Evolutionary conservation across 2,888 invertebrate species (phyloP).

Genomic region (Brachycybe producta): DNA sequence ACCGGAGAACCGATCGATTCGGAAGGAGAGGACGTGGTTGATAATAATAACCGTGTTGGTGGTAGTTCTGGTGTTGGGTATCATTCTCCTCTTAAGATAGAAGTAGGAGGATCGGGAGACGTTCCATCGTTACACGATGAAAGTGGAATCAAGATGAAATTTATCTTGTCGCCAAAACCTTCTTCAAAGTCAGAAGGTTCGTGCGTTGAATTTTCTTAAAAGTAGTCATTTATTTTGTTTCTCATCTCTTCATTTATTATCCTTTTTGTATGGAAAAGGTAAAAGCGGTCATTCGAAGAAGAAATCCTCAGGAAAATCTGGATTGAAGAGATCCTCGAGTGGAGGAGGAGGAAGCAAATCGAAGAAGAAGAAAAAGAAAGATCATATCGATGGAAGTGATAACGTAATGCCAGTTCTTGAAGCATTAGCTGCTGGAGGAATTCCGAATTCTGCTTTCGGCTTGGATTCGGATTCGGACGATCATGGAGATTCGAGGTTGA

Average conservation of each 20-base stretch:
- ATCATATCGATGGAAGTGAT: no score
- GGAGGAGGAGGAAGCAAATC: neutral
- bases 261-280: no score
- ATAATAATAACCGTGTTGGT: neutral
- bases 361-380: conserved; percentile 13
- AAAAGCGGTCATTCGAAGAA: no score
- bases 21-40: neutral
- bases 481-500: conserved; percentile 12
- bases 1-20: conserved; percentile 12
- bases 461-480: conserved; percentile 2
- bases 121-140: conserved; percentile 10
- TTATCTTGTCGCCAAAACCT: conserved; percentile 19
- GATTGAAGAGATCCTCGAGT: neutral
- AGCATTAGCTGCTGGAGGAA: neutral
- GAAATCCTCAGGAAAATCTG: neutral
- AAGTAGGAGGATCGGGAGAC: conserved; percentile 8
- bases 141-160: conserved; percentile 16
- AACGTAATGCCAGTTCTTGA: no score
- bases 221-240: no score
- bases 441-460: neutral
- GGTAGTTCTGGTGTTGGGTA: neutral
- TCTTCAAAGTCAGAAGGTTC: no score
- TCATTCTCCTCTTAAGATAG: conserved; percentile 9
- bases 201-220: no score
- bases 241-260: no score